These are phyloP conservation scores for Arenicola marina DNA, from an alignment of 2,888 invertebrate genomes.

Conservation along the genomic window DNA sequence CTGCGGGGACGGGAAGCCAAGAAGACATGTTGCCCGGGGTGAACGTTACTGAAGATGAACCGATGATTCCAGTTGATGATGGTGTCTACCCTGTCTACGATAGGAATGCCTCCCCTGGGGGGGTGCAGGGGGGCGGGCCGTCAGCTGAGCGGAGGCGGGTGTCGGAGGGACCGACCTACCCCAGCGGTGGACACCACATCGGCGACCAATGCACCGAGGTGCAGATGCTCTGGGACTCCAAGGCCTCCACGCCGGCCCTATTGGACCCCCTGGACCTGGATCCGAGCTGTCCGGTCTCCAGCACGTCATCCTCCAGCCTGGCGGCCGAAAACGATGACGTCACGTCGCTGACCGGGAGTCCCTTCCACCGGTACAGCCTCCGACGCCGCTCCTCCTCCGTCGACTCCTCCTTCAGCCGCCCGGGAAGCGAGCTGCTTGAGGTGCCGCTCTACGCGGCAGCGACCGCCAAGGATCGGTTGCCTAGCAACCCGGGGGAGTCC, in stretches of 20 bases:
- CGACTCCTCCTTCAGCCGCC: slow-evolving; percentile 13
- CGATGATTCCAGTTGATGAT: no score
- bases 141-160: no score
- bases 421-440: slow-evolving; percentile 17
- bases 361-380: neutral
- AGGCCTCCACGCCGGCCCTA: slow-evolving; percentile 3
- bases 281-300: neutral
- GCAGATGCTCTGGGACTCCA: neutral
- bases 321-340: slow-evolving; percentile 6
- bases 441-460: slow-evolving; percentile 6
- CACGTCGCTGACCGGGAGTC: slow-evolving; percentile 9
- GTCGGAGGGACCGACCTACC: no score
- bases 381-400: slow-evolving; percentile 12
- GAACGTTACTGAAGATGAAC: no score
- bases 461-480: slow-evolving; percentile 9
- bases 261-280: slow-evolving; percentile 4
- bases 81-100: no score
- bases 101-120: no score
- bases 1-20: no score
- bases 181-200: neutral
- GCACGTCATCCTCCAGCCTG: neutral
- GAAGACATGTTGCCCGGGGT: no score
- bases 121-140: no score
- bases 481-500: neutral
- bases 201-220: neutral